Percentiles rank a stretch among this genome's conserved stretches.
Evolutionary conservation across 2,797 vertebrate genomes (phyloP).

Genomic region (Microctenopoma steveboyesi): DNA sequence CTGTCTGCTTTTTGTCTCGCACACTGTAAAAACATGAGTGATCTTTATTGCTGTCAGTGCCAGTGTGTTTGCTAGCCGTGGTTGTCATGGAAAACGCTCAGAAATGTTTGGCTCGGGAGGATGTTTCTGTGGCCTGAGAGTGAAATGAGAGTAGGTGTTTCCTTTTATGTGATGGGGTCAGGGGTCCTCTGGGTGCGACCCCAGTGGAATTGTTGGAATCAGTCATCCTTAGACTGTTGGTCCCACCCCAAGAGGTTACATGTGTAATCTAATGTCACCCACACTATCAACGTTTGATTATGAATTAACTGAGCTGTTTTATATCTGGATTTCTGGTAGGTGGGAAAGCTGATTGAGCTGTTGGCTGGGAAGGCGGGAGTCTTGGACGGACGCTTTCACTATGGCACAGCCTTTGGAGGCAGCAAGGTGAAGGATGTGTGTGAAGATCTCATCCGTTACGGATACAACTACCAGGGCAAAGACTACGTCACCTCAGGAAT

Average conservation of each 20-base stretch:
- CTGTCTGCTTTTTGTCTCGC: conserved; percentile 39
- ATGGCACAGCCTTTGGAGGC: conserved; percentile 97
- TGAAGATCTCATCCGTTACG: conserved; percentile 95
- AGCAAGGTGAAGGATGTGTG: conserved; percentile 99
- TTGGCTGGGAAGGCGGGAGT: conserved; percentile 97
- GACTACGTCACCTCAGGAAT: conserved; percentile 99
- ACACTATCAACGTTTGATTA: conserved; percentile 39
- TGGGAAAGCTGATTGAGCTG: conserved; percentile 96
- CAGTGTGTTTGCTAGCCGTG: conserved; percentile 60
- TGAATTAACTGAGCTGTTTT: no score
- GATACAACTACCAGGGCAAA: conserved; percentile 98
- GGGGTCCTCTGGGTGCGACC: conserved; percentile 73
- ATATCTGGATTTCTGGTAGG: conserved; percentile 76
- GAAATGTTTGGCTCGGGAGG: conserved; percentile 77
- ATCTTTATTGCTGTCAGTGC: conserved; percentile 70
- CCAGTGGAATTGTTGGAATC: conserved; percentile 72
- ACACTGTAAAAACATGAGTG: conserved; percentile 68
- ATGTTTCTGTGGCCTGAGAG: conserved; percentile 71
- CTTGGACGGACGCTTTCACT: conserved; percentile 95
- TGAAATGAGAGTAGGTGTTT: conserved; percentile 81
- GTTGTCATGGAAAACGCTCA: conserved; percentile 74
- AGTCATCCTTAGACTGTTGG: conserved; percentile 64
- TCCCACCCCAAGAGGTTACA: conserved; percentile 42
- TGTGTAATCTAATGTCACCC: conserved; percentile 61
- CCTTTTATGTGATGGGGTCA: conserved; percentile 78